Base-by-base conservation (phyloP, 2,888 invertebrate genomes). In the Hybos culiciformis region DNA sequence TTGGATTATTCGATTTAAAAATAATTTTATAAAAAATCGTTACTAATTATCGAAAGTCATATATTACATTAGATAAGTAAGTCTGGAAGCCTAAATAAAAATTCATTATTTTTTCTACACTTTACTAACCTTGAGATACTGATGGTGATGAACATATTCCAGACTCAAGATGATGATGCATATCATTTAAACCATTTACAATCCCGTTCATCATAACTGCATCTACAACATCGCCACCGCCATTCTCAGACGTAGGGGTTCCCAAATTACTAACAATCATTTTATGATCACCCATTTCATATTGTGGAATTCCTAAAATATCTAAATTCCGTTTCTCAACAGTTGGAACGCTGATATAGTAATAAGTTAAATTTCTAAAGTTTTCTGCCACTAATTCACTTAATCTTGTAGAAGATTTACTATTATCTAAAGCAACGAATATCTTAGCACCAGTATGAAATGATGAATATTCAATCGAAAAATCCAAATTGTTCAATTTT, bases 281-380 rank as follows among this genome's bases (percentile, higher is more conserved):
- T 34, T 9, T 6, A 18, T 15, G n/a, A 6, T 15, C 34, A 8
- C 8, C n/a, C n/a, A n/a, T n/a, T 39, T 60, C 62, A 20, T 52
- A 53, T 24, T 69, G 59, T n/a, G 77, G 77, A 52, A 78, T 62
- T 23, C 61, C 57, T 39, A 62, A 45, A 24, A 61, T 51, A 41
- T 63, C 62, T 23, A 60, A 60, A 54, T 62, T 69, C 71, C 75
- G 72, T 60, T 72, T 67, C 56, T 73, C 73, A 15, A 71, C 70
- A 48, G 75, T 73, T 11, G 83, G 83, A 47, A 83, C 67, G 49
- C 70, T 63, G 40, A 82, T 62, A 54, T 72, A 71, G 43, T 83
- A 59, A 48, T 73, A 71, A 47, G 80, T 75, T 36, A 81, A 70
- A 55, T 76, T 68, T 50, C 73, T 72, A 53, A 77, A 75, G 44